Evolutionary conservation across 1,140 invertebrate genomes (phyloP), one percentile per base, ranked within the genome.

Genomic region (Danaus melanippus): DNA sequence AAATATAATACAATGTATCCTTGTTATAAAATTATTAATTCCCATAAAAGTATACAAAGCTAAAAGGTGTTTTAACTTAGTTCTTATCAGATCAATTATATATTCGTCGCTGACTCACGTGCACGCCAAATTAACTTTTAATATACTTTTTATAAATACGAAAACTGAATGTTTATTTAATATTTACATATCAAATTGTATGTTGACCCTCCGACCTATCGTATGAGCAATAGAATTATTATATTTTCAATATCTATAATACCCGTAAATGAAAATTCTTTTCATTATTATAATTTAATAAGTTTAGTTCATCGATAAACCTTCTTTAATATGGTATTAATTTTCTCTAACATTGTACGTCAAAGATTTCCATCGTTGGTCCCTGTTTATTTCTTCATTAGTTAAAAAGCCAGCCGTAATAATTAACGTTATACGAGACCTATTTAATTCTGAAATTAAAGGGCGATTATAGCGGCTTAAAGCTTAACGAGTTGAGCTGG

Each of bases 1-100:
- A 21, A 21, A 21, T 5, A 21, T 21, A 21, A 5, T 21, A 21
- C 17, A 21, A 39, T 48, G 21, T n/a, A 39, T 39, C n/a, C 10
- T 8, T 48, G 21, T 11, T 48, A 39, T 48, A 11, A 11, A 48
- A 48, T 48, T 48, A 48, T 32, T 48, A 48, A 32, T 48, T 48
- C 10, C n/a, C 8, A 43, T 10, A 43, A 59, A 62, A 58, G 54
- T 58, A 58, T 56, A 62, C 57, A 61, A 61, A 69, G 59, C 58
- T 58, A 66, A 69, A 69, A 66, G 65, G 60, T 65, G 62, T 67
- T 70, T 67, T 64, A 67, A 63, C 50, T 61, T 50, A 56, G 42
- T 32, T 52, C 48, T 70, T 70, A 70, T 70, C 68, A 70, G 68
- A 70, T 70, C 65, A 70, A 70, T 70, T 70, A 65, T 67, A 60